Evolutionary conservation across 1,140 invertebrate species (phyloP).

Genomic region (Solenopsis invicta): DNA sequence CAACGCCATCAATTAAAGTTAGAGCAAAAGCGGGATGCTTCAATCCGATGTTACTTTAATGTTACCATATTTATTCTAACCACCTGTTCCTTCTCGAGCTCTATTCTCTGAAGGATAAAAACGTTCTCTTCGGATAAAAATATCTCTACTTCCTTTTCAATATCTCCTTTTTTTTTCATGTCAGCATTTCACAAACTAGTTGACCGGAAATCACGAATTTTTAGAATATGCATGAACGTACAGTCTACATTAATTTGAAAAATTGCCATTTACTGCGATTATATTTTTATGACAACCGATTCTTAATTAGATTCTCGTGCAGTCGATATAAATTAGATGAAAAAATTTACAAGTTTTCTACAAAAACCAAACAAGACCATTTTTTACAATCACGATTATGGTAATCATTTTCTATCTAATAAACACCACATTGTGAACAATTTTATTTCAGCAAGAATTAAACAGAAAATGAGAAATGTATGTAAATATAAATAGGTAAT

Average conservation of each 20-base stretch:
- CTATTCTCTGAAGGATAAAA: slow-evolving; percentile 48
- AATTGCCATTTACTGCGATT: slow-evolving; percentile 1
- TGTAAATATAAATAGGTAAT: no score
- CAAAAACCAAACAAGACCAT: no score
- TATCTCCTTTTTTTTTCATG: slow-evolving; percentile 27
- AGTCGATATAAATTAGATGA: background rate
- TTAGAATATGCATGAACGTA: background rate
- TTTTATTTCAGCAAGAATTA: no score
- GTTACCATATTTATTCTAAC: slow-evolving; percentile 66
- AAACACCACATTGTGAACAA: no score
- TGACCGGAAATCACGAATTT: slow-evolving; percentile 16
- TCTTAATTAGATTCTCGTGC: background rate
- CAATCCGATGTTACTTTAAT: background rate
- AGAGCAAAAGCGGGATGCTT: slow-evolving; percentile 25
- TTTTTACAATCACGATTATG: no score
- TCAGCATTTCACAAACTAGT: background rate
- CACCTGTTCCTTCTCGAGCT: slow-evolving; percentile 67
- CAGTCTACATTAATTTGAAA: background rate
- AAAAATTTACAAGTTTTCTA: background rate
- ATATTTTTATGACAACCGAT: background rate
- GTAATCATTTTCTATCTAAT: no score
- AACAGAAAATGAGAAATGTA: no score
- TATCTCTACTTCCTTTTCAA: slow-evolving; percentile 27
- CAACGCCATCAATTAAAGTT: slow-evolving; percentile 52
- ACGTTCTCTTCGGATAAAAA: slow-evolving; percentile 11